Conservation (phyloP, 2,797 vertebrate genomes). For the Hyperoplus immaculatus region DNA sequence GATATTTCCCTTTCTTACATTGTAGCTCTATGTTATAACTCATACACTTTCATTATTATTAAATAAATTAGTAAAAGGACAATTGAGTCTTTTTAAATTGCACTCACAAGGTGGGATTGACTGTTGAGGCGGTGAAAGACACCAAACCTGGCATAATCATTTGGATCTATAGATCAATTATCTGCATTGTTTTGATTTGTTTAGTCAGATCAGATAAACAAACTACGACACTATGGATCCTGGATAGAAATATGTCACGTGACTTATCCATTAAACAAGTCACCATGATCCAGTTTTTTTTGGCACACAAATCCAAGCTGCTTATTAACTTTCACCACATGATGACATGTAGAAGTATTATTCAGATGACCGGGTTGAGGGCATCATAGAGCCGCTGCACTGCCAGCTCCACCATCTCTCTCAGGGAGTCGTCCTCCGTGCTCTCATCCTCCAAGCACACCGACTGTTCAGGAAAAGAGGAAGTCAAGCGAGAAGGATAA, state of each 20-base stretch:
- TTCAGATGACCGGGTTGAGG: constrained; percentile 86
- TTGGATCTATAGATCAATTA: background rate
- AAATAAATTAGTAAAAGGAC: background rate
- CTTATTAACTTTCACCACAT: background rate
- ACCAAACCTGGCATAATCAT: background rate
- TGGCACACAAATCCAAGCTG: background rate
- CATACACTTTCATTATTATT: background rate
- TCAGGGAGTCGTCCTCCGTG: constrained; percentile 91
- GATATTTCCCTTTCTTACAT: background rate
- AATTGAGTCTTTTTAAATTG: background rate
- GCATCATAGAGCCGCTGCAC: constrained; percentile 93
- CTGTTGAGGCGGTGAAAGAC: background rate
- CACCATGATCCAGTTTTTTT: constrained; percentile 5
- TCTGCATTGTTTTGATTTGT: background rate
- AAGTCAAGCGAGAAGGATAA: background rate
- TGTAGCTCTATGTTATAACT: background rate
- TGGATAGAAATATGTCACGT: background rate
- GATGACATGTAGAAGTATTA: background rate
- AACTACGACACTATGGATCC: background rate
- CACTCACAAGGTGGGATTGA: background rate
- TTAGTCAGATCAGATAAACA: background rate
- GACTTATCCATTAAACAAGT: background rate
- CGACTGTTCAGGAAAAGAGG: constrained; percentile 68
- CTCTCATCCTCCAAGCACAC: constrained; percentile 90
- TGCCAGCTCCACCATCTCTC: constrained; percentile 93